Evolutionary conservation across 1,140 invertebrate species (phyloP).

Genomic region (Condylostylus longicornis): DNA sequence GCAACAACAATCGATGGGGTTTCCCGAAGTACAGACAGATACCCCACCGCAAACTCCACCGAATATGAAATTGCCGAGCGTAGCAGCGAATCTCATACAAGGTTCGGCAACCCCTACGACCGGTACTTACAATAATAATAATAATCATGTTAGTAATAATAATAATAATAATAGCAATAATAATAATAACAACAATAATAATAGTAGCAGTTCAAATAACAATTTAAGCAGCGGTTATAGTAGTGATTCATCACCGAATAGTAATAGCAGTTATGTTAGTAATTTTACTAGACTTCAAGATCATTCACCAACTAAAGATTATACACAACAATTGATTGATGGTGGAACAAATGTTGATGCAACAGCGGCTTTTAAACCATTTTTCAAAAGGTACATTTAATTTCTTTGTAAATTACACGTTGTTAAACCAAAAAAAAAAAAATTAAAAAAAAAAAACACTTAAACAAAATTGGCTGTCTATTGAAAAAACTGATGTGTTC

Average conservation of each 20-base stretch:
- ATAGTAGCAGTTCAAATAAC: conserved; percentile 31
- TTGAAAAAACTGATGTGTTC: no score
- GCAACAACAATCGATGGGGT: conserved; percentile 42
- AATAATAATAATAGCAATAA: conserved; percentile 14
- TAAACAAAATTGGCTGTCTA: no score
- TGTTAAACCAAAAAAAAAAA: no score
- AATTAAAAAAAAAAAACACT: no score
- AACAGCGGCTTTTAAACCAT: conserved; percentile 69
- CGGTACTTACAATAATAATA: conserved; percentile 38
- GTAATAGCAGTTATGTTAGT: conserved; percentile 33
- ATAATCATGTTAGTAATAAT: conserved; percentile 15
- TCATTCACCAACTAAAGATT: conserved; percentile 29
- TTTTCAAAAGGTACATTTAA: conserved; percentile 67
- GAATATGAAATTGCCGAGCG: conserved; percentile 72
- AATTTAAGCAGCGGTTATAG: conserved; percentile 35
- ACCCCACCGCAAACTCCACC: conserved; percentile 84
- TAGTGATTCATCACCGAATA: conserved; percentile 39
- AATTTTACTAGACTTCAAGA: conserved; percentile 24
- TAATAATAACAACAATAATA: conserved; percentile 16
- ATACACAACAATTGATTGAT: conserved; percentile 35
- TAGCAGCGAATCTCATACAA: conserved; percentile 44
- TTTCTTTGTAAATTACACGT: conserved; percentile 6
- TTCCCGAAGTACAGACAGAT: conserved; percentile 72
- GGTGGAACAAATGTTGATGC: conserved; percentile 38
- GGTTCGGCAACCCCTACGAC: conserved; percentile 36